Evolutionary conservation across 2,888 invertebrate genomes (phyloP).

Genomic region (Callimorpha dominula): DNA sequence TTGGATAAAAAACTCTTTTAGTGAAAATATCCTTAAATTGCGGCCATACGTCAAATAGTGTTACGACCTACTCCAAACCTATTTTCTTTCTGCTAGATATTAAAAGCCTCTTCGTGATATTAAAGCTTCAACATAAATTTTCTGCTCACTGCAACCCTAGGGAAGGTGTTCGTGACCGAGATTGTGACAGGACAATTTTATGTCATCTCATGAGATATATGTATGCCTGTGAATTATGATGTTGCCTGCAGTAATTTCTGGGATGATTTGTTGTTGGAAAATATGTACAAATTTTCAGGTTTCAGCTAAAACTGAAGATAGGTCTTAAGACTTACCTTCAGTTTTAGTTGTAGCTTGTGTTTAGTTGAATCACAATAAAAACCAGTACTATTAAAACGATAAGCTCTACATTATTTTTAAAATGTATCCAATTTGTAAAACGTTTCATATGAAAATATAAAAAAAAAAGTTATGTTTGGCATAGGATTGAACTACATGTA

Average conservation of each 20-base stretch:
- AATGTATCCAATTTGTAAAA: not conserved
- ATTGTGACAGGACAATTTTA: slow-evolving; percentile 16
- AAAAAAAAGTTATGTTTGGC: no score
- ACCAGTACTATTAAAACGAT: not conserved
- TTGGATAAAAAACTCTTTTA: no score
- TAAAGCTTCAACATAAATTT: slow-evolving; percentile 1
- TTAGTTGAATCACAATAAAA: not conserved
- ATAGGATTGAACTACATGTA: no score
- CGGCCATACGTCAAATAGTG: no score
- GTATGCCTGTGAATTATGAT: not conserved
- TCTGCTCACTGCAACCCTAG: not conserved
- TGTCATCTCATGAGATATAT: slow-evolving; percentile 3
- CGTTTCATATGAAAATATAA: no score
- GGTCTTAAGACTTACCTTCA: not conserved
- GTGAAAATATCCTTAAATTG: no score
- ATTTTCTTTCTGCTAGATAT: not conserved
- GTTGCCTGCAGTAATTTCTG: not conserved
- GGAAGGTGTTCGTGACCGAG: slow-evolving; percentile 9
- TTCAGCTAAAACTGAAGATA: not conserved
- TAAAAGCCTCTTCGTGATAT: not conserved
- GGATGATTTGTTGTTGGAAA: not conserved
- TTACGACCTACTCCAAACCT: not conserved
- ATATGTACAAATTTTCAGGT: not conserved
- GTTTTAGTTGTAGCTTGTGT: not conserved
- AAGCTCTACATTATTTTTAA: not conserved